Evolutionary conservation across 2,113 vertebrate genomes (phyloP).

Genomic region (Nettapus auritus): DNA sequence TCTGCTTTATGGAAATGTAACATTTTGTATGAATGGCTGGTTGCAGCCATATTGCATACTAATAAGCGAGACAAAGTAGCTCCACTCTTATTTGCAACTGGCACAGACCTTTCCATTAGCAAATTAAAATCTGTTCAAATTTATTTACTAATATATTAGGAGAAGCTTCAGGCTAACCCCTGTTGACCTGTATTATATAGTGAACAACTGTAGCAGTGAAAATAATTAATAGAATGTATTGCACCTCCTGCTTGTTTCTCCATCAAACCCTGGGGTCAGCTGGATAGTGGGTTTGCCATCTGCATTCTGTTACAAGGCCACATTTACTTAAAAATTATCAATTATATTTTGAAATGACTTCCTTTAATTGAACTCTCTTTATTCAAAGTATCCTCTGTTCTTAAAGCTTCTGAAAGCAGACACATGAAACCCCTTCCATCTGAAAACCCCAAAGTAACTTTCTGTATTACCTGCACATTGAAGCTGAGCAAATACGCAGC

Average conservation of each 20-base stretch:
- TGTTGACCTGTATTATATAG: conserved; percentile 78
- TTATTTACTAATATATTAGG: conserved; percentile 89
- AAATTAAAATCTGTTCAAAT: conserved; percentile 88
- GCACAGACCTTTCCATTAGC: conserved; percentile 82
- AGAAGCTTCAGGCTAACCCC: conserved; percentile 77
- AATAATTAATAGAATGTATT: conserved; percentile 82
- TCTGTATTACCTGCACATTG: background rate
- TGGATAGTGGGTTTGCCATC: conserved; percentile 70
- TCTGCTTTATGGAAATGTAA: conserved; percentile 86
- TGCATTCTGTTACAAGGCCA: conserved; percentile 77
- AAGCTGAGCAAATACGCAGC: background rate
- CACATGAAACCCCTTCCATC: conserved; percentile 3
- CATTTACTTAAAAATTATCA: conserved; percentile 82
- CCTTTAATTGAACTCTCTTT: conserved; percentile 67
- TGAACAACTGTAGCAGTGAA: conserved; percentile 79
- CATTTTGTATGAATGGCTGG: conserved; percentile 84
- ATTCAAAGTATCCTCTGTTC: conserved; percentile 48
- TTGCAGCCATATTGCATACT: conserved; percentile 75
- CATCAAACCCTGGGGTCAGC: conserved; percentile 67
- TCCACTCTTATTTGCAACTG: conserved; percentile 77
- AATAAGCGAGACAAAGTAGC: conserved; percentile 81
- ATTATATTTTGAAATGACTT: conserved; percentile 73
- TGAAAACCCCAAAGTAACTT: conserved; percentile 26
- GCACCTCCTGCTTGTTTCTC: conserved; percentile 80
- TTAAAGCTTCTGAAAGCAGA: background rate